Conservation (phyloP, 1,140 invertebrate genomes). For the Trachelipus rathkii region DNA sequence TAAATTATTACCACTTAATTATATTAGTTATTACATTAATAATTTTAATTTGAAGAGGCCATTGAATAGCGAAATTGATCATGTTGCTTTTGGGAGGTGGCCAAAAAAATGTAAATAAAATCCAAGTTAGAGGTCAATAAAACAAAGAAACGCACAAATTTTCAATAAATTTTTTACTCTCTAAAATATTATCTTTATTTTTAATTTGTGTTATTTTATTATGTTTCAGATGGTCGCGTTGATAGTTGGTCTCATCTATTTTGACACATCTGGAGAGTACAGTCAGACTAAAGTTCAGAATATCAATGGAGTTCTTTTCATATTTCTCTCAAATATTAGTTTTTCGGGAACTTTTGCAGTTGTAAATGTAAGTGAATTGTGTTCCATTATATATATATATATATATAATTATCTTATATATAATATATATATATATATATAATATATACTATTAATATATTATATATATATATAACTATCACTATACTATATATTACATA, state of each 20-base stretch:
- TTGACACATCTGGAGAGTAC: slow-evolving; percentile 60
- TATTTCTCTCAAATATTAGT: slow-evolving; percentile 14
- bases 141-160: no score
- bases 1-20: no score
- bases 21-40: no score
- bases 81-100: no score
- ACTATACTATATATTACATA: no score
- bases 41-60: no score
- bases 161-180: no score
- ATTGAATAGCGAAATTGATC: no score
- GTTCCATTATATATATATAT: neutral
- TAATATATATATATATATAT: slow-evolving; percentile 22
- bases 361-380: slow-evolving; percentile 1
- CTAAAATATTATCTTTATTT: neutral
- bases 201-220: neutral
- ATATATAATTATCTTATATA: slow-evolving; percentile 25
- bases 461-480: neutral
- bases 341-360: neutral
- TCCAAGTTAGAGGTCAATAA: no score
- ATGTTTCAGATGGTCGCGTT: slow-evolving; percentile 70
- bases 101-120: no score
- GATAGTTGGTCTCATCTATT: slow-evolving; percentile 81
- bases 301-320: slow-evolving; percentile 12
- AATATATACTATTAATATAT: slow-evolving; percentile 12
- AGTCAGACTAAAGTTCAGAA: slow-evolving; percentile 7